phyloP scores from a whole-genome alignment of 2,113 vertebrate species.

The Strix aluco region DNA sequence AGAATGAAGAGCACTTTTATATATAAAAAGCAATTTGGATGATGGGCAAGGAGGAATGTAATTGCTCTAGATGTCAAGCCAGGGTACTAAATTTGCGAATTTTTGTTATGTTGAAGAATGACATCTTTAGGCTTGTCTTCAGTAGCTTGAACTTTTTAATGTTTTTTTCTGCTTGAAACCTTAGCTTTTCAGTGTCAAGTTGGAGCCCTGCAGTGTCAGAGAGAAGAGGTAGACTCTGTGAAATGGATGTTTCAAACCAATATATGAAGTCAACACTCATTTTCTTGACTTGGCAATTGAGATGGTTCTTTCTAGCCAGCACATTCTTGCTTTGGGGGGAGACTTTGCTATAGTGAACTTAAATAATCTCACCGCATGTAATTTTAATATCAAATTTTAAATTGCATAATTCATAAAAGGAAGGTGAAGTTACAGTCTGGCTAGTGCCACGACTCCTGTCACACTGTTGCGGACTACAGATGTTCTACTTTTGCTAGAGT shows the following conservation, averaged over 20 bases:
- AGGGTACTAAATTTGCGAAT: not conserved
- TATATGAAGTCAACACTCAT: not conserved
- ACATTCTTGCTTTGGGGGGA: not conserved
- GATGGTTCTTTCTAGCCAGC: not conserved
- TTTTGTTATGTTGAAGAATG: not conserved
- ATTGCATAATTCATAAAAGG: not conserved
- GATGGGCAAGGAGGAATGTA: not conserved
- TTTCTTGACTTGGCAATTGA: not conserved
- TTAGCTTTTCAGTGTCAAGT: not conserved
- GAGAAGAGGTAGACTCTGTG: not conserved
- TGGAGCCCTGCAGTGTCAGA: not conserved
- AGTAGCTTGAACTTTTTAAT: not conserved
- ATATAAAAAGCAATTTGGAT: not conserved
- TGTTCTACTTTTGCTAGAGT: not conserved
- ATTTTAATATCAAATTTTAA: not conserved
- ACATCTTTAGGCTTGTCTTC: not conserved
- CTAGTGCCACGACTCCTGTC: not conserved
- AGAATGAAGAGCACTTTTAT: not conserved
- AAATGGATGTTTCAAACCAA: not conserved
- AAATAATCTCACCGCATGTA: not conserved
- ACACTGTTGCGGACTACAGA: accelerated
- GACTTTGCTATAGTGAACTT: not conserved
- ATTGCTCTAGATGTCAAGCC: not conserved
- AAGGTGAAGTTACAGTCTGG: not conserved
- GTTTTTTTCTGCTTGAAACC: not conserved